phyloP scores from a whole-genome alignment of 35 echinoderm and acorn worm species.

The Patiria miniata region DNA sequence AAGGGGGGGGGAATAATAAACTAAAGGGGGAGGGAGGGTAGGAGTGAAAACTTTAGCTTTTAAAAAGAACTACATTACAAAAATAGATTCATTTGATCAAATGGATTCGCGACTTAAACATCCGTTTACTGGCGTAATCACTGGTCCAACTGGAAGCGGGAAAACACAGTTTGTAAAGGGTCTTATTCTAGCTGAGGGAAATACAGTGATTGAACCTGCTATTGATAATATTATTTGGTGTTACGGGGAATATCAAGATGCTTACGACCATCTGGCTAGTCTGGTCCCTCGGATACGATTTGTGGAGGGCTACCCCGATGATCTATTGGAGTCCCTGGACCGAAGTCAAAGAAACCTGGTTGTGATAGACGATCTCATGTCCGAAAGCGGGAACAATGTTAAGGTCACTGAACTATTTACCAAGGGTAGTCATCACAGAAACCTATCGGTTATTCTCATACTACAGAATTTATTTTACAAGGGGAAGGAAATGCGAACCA shows the following conservation, averaged over 20 bases:
- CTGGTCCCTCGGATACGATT: constrained; percentile 27
- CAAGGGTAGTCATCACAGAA: constrained; percentile 68
- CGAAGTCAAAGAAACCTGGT: constrained; percentile 31
- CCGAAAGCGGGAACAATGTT: not conserved
- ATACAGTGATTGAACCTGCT: constrained; percentile 2
- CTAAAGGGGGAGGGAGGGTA: too few relatives aligned
- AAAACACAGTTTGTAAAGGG: constrained; percentile 58
- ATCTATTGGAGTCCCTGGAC: constrained; percentile 19
- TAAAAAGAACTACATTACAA: not conserved
- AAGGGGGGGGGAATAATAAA: too few relatives aligned
- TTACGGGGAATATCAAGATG: constrained; percentile 69
- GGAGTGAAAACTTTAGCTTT: not conserved
- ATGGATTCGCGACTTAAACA: constrained; percentile 32
- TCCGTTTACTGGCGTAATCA: not conserved
- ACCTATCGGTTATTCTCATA: constrained; percentile 65
- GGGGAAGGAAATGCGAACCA: too few relatives aligned
- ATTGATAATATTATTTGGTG: constrained; percentile 68
- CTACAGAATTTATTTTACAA: constrained; percentile 63
- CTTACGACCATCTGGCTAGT: constrained; percentile 23
- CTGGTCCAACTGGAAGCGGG: constrained; percentile 43
- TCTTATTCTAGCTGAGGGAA: not conserved
- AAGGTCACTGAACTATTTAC: not conserved
- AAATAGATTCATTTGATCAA: not conserved
- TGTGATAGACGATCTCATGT: constrained; percentile 57
- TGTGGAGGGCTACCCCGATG: constrained; percentile 50